Evolutionary conservation across 2,113 vertebrate genomes (phyloP).

Genomic region (Gorsachius goisagi): DNA sequence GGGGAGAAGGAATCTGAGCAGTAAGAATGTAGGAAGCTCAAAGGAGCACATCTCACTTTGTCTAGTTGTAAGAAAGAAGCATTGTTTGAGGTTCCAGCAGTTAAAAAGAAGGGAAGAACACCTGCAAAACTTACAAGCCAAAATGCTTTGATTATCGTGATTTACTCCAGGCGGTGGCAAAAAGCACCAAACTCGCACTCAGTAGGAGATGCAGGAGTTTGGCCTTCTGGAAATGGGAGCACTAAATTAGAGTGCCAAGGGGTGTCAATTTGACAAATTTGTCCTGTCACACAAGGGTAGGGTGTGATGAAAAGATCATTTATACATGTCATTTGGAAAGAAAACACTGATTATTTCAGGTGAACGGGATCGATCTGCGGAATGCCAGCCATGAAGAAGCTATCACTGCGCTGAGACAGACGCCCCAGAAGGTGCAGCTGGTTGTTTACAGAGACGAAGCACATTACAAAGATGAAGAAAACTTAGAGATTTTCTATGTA

Average conservation of each 20-base stretch:
- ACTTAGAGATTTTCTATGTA: slow-evolving; percentile 85
- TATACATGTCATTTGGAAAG: neutral
- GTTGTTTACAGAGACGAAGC: slow-evolving; percentile 87
- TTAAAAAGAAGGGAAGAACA: neutral
- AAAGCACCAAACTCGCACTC: accelerated
- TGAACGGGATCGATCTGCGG: slow-evolving; percentile 89
- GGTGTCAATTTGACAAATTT: neutral
- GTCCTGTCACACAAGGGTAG: neutral
- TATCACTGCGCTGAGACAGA: slow-evolving; percentile 88
- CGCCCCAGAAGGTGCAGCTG: slow-evolving; percentile 85
- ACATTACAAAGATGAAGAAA: slow-evolving; percentile 88
- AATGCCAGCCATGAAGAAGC: slow-evolving; percentile 90
- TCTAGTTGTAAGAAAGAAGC: neutral
- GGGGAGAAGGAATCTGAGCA: neutral
- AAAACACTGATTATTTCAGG: slow-evolving; percentile 72
- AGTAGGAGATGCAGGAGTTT: neutral
- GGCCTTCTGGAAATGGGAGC: neutral
- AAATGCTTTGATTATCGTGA: neutral
- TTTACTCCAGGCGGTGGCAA: neutral
- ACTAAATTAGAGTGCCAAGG: neutral
- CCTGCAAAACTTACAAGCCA: neutral
- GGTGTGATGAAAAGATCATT: neutral
- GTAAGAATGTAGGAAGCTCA: neutral
- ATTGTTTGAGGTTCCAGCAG: neutral
- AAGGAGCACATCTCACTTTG: neutral